phyloP scores from a whole-genome alignment of 2,113 vertebrate species.

The Xyliphius kryptos region DNA sequence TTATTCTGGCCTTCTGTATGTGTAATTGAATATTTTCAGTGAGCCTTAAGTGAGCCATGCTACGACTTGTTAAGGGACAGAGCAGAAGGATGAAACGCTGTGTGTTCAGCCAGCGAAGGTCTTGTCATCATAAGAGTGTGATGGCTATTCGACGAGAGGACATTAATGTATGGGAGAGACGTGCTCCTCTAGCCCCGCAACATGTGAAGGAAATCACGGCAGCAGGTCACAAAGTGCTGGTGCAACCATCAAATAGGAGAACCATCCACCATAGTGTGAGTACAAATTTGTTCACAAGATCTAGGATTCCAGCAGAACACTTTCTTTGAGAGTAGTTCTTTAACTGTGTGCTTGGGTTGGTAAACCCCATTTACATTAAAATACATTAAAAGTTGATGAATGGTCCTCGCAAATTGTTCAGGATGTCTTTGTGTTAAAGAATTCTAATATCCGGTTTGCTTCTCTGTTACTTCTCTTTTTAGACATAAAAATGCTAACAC shows the following conservation, averaged over 20 bases:
- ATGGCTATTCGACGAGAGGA: slow-evolving; percentile 90
- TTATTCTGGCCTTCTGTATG: too few relatives aligned
- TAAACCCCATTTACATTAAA: too few relatives aligned
- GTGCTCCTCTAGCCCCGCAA: slow-evolving; percentile 86
- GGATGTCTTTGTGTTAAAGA: too few relatives aligned
- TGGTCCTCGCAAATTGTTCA: too few relatives aligned
- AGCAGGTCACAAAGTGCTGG: slow-evolving; percentile 85
- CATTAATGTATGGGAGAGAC: slow-evolving; percentile 87
- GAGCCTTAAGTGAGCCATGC: slow-evolving; percentile 67
- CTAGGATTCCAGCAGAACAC: too few relatives aligned
- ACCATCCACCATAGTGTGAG: slow-evolving; percentile 89
- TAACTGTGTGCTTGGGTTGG: too few relatives aligned
- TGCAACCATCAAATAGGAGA: slow-evolving; percentile 91
- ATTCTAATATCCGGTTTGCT: too few relatives aligned
- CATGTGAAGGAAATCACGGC: slow-evolving; percentile 83
- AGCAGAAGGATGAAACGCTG: slow-evolving; percentile 39
- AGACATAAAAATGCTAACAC: too few relatives aligned
- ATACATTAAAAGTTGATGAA: too few relatives aligned
- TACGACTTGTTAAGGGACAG: slow-evolving; percentile 59
- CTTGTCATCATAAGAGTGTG: slow-evolving; percentile 63
- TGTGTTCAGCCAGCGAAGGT: slow-evolving; percentile 35
- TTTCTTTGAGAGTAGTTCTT: too few relatives aligned
- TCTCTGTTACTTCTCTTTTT: too few relatives aligned
- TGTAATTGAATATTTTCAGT: slow-evolving; percentile 33
- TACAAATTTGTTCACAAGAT: background rate